Evolutionary conservation across 92 coral and sea anemone genomes (phyloP), one percentile per base, ranked within the genome.

Genomic region (Muricea muricata): DNA sequence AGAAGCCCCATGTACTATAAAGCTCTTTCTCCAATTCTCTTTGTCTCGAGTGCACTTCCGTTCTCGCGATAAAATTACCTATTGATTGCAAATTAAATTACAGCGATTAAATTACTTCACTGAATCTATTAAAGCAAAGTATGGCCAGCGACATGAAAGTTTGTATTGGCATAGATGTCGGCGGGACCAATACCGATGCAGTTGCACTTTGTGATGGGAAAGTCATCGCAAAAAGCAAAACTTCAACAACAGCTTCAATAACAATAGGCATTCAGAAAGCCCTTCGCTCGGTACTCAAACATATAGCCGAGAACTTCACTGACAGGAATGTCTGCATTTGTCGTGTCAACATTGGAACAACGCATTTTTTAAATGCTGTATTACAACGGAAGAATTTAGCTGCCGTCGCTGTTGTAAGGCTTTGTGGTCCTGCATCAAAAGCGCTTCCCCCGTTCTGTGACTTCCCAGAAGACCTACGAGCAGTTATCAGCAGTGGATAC

Each of bases 151-250:
- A 17, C 0, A 85, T 91, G 94, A 84, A 77, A 78, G 87, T 96
- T 23, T 86, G 85, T 28, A 83, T 96, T 73, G 99, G 99, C 30
- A 92, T 96, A 46, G 99, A 96, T 87, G 99, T 96, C 29, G 99
- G 98, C 7, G 99, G 99, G 46, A 96, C 99, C 28, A 96, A 96
- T 85, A 96, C 99, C 47, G 99, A 96, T 89, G 99, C 99, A 8
- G 97, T 90, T n/a, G 85, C 89, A 24, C 77, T 96, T 18, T 80
- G 60, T 35, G 77, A 87, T 42, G 77, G 87, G 30, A 74, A 88
- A 11, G 84, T 93, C 33, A 18, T 93, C 25, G 91, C 93, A 32
- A 90, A 90, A 60, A 88, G 91, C 37, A 96, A 96, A 79, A 90
- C 85, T 31, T 96, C 97, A 13, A 96, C 99, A 15, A 93, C 99